phyloP scores from a whole-genome alignment of 2,797 vertebrate species.

The Linurgus olivaceus region DNA sequence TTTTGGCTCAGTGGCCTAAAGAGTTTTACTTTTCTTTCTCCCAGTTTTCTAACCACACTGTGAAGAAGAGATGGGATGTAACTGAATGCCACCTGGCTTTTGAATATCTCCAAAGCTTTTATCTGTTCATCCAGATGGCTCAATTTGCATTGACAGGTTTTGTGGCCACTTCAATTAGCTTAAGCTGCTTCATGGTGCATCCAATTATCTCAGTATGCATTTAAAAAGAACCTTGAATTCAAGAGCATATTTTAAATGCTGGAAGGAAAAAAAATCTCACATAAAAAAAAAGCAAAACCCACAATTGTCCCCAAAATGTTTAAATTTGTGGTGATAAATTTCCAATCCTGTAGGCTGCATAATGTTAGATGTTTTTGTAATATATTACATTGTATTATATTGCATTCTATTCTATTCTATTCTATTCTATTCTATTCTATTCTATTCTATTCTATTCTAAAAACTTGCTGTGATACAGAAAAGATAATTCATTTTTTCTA shows the following conservation, averaged over 20 bases:
- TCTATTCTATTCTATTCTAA: neutral
- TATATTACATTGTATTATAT: neutral
- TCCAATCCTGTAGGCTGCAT: neutral
- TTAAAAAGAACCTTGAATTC: neutral
- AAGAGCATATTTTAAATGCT: constrained; percentile 14
- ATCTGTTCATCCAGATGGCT: constrained; percentile 66
- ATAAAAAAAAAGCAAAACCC: fast-evolving
- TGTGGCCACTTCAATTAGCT: constrained; percentile 59
- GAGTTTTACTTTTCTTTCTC: constrained; percentile 11
- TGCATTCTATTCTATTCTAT: too few species aligned
- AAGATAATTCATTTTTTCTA: neutral
- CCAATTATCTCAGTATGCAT: constrained; percentile 28
- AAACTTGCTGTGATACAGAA: fast-evolving
- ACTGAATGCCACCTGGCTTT: constrained; percentile 56
- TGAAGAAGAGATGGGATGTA: neutral
- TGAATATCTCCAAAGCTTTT: constrained; percentile 51
- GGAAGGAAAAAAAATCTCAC: neutral
- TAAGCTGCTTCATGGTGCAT: constrained; percentile 33
- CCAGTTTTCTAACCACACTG: neutral
- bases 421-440: neutral
- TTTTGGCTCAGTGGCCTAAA: neutral
- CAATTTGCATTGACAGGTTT: constrained; percentile 52
- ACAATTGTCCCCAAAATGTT: neutral
- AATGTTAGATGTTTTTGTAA: neutral
- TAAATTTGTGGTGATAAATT: neutral